These are phyloP conservation scores for Otolemur crassicaudatus DNA, from an alignment of 2,797 vertebrate species.

Conservation along the genomic window DNA sequence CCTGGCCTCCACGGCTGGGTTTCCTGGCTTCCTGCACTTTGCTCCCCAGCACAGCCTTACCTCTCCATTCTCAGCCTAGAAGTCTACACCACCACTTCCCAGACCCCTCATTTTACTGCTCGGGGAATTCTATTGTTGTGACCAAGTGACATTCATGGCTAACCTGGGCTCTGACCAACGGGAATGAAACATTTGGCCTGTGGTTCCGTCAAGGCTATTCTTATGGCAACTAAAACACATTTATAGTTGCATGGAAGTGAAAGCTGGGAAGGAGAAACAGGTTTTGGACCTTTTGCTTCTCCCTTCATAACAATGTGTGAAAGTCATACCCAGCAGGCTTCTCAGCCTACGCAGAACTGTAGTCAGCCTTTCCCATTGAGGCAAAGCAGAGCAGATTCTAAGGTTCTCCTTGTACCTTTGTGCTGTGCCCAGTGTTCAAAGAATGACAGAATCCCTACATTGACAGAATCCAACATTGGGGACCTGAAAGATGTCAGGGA, in stretches of 20 bases:
- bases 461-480: too few relatives aligned
- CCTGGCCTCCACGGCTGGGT: not conserved
- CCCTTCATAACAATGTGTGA: not conserved
- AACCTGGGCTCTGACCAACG: not conserved
- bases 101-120: not conserved
- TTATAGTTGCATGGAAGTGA: not conserved
- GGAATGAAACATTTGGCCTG: not conserved
- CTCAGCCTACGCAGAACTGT: not conserved
- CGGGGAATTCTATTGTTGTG: not conserved
- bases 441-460: not conserved
- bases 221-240: not conserved
- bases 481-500: too few relatives aligned
- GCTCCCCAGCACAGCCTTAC: not conserved
- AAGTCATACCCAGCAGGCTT: not conserved
- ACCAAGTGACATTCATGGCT: not conserved
- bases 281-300: not conserved
- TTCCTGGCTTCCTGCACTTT: not conserved
- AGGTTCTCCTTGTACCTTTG: not conserved
- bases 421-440: not conserved
- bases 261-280: not conserved
- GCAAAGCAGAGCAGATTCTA: not conserved
- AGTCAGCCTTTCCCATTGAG: not conserved
- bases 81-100: not conserved
- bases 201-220: not conserved
- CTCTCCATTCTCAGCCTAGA: not conserved